A percentile compares a stretch with the other conserved stretches of the same genome.
These are phyloP conservation scores for Takifugu ocellatus DNA, from an alignment of 2,797 vertebrate genomes.

Conservation along the genomic window DNA sequence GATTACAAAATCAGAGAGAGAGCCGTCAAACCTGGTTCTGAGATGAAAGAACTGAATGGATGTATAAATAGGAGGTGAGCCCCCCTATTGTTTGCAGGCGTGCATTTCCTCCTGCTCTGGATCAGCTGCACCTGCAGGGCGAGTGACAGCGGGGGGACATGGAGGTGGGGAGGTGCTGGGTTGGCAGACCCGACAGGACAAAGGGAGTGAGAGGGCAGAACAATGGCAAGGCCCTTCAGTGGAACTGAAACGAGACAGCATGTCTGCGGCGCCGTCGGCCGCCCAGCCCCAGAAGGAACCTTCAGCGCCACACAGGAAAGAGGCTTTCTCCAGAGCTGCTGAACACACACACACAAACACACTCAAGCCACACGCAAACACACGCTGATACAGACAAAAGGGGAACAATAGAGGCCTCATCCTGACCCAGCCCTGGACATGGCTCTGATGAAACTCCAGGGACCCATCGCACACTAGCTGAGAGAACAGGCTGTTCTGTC, in stretches of 20 bases:
- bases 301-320: constrained; percentile 76
- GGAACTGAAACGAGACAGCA: constrained; percentile 76
- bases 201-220: constrained; percentile 64
- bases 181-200: constrained; percentile 59
- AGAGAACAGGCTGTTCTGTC: constrained; percentile 56
- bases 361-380: constrained; percentile 30
- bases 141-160: constrained; percentile 44
- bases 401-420: constrained; percentile 69
- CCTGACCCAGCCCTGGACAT: constrained; percentile 59
- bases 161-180: constrained; percentile 30
- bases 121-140: constrained; percentile 71
- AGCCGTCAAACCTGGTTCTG: neutral
- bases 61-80: constrained; percentile 66
- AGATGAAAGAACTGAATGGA: constrained; percentile 50
- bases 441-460: constrained; percentile 57
- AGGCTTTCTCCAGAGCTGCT: constrained; percentile 61
- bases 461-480: constrained; percentile 53
- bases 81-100: constrained; percentile 64
- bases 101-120: constrained; percentile 52
- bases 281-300: constrained; percentile 58
- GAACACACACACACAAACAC: constrained; percentile 12
- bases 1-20: constrained; percentile 11
- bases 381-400: constrained; percentile 36
- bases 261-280: constrained; percentile 68
- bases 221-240: constrained; percentile 75